Evolutionary conservation across 2,797 vertebrate species (phyloP).

Genomic region (Chromis chromis): DNA sequence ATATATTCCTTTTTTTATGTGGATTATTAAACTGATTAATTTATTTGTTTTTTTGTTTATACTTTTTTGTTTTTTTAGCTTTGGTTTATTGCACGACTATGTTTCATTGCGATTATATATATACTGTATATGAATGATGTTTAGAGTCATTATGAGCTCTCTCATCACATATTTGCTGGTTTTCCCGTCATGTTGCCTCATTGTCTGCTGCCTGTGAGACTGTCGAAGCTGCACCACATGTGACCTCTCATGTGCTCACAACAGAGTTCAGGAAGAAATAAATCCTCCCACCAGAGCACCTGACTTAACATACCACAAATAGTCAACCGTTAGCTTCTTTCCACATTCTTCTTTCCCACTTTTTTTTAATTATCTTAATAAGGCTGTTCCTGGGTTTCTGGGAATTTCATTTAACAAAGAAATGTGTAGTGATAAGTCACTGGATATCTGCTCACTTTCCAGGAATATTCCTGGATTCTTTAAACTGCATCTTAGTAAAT

Average conservation of each 20-base stretch:
- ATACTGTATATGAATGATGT: no score
- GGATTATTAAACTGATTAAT: background rate
- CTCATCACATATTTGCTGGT: background rate
- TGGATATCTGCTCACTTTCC: background rate
- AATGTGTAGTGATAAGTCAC: no score
- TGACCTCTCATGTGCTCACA: constrained; percentile 84
- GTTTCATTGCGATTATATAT: no score
- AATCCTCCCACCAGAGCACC: constrained; percentile 74
- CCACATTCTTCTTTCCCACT: constrained; percentile 20
- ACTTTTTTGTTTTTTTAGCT: background rate
- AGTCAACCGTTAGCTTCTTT: constrained; percentile 32
- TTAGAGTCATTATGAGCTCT: background rate
- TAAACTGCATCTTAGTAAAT: background rate
- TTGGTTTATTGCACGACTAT: background rate
- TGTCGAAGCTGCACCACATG: constrained; percentile 72
- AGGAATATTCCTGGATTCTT: background rate
- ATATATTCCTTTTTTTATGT: no score
- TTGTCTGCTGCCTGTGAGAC: constrained; percentile 62
- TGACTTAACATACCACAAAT: constrained; percentile 77
- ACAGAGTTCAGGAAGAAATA: constrained; percentile 62
- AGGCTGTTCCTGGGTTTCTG: background rate
- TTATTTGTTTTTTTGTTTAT: background rate
- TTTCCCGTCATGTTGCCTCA: constrained; percentile 52
- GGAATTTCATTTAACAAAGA: constrained; percentile 1
- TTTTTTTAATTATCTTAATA: constrained; percentile 15